phyloP scores from a whole-genome alignment of 2,797 vertebrate genomes.

The Rhabdophis nuchalis region DNA sequence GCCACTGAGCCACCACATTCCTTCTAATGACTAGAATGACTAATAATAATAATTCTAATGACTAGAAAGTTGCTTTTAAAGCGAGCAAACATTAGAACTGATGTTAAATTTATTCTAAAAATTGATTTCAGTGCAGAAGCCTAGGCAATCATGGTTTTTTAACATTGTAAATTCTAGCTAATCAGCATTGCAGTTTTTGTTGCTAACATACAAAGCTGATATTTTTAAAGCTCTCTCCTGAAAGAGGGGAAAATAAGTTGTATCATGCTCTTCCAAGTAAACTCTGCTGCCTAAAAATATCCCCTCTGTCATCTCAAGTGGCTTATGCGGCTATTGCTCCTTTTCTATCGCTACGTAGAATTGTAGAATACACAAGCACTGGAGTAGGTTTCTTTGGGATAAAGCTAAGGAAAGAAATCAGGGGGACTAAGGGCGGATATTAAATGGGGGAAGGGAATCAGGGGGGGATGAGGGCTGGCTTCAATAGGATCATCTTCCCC shows the following conservation, averaged over 20 bases:
- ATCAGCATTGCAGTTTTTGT: not conserved
- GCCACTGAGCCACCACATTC: no score
- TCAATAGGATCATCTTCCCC: slow-evolving; percentile 14
- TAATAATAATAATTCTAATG: not conserved
- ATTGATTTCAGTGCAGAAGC: no score
- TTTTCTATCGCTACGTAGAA: not conserved
- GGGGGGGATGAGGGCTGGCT: not conserved
- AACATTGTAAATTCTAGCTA: not conserved
- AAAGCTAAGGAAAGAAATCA: not conserved
- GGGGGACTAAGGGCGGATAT: not conserved
- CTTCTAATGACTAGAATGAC: no score
- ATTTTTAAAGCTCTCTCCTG: not conserved
- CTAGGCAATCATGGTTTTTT: no score
- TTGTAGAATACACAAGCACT: not conserved
- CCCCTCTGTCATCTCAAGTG: not conserved
- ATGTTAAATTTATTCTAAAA: not conserved
- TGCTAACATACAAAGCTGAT: not conserved
- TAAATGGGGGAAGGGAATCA: not conserved
- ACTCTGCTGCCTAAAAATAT: not conserved
- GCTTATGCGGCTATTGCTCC: not conserved
- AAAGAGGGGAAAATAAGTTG: not conserved
- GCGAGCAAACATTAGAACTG: not conserved
- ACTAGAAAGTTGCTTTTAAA: not conserved
- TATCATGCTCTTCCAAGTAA: not conserved
- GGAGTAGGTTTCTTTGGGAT: no score